Evolutionary conservation across 2,113 vertebrate species (phyloP), one percentile per base, ranked within the genome.

Genomic region (Malaclemys terrapin): DNA sequence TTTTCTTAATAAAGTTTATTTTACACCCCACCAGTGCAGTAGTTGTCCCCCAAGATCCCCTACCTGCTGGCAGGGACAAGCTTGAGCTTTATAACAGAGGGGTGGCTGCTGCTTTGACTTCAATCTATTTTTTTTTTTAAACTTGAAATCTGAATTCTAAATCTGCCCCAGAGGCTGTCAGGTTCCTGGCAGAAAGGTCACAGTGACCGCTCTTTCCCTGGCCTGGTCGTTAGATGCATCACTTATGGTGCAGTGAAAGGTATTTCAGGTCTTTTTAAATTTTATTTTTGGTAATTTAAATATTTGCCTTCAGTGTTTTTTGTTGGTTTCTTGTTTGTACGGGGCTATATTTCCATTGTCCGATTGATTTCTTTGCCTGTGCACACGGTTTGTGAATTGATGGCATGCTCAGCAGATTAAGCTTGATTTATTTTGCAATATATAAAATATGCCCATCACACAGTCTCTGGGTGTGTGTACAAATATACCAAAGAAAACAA

Each of bases 401-500:
- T 35, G 5, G 2, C 2, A 4, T 38, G 50, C 80, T 81, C 0
- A 3, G 25, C 65, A 80, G 8, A 49, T 81, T 16, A 1, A 50
- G 45, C 1, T 0, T 25, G 81, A 5, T 22, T 84, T 78, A 2
- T 69, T 90, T 75, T 94, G 82, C 65, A 25, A 2, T 29, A 3
- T 25, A n/a, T 75, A 20, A 53, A 52, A 35, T 0, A 0, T 1
- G 1, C 38, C n/a, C 42, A 1, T 56, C 20, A 31, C 38, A 35
- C 49, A 56, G 69, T 42, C 65, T 35, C 31, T 47, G 16, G 50
- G 1, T 3, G 2, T 1, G 0, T 1, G n/a, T 1, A 27, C 75
- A 76, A 42, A 47, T 52, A 49, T 27, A 42, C 19, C 57, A 42
- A 31, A 88, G n/a, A 85, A 69, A 85, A 25, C 6, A 47, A 89